Conservation (phyloP, 2,888 invertebrate species). For the Pheosia tremula region DNA sequence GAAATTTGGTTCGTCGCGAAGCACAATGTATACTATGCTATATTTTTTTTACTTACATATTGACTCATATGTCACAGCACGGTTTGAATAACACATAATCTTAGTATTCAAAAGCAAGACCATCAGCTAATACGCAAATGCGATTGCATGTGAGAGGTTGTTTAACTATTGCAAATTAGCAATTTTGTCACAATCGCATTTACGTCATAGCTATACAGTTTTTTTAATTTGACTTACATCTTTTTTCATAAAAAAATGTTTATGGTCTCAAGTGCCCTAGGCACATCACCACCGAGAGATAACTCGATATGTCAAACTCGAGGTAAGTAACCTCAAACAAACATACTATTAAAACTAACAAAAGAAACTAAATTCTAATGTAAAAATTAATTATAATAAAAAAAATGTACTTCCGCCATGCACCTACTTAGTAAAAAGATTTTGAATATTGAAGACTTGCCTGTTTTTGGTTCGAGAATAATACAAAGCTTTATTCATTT, state of each 20-base stretch:
- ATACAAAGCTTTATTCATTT: no score
- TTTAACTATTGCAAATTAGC: not conserved
- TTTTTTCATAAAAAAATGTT: constrained; percentile 46
- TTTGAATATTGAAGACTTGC: constrained; percentile 38
- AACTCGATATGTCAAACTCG: constrained; percentile 52
- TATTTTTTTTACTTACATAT: constrained; percentile 67
- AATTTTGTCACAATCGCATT: not conserved
- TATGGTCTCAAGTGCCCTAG: constrained; percentile 47
- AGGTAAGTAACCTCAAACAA: constrained; percentile 57
- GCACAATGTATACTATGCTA: constrained; percentile 64
- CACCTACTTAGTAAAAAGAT: constrained; percentile 36
- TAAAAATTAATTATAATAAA: constrained; percentile 40
- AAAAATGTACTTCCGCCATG: constrained; percentile 63
- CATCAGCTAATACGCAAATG: not conserved
- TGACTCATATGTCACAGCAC: constrained; percentile 83
- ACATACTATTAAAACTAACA: constrained; percentile 34
- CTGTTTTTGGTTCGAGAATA: no score
- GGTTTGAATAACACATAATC: constrained; percentile 61
- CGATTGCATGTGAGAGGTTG: not conserved
- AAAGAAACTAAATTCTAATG: constrained; percentile 32
- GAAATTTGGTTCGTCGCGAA: constrained; percentile 67
- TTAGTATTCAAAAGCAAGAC: constrained; percentile 10
- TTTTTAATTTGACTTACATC: constrained; percentile 19
- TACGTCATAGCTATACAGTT: not conserved
- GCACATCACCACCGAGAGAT: constrained; percentile 48